Evolutionary conservation across 2,113 vertebrate species (phyloP).

Genomic region (Calonectris borealis): DNA sequence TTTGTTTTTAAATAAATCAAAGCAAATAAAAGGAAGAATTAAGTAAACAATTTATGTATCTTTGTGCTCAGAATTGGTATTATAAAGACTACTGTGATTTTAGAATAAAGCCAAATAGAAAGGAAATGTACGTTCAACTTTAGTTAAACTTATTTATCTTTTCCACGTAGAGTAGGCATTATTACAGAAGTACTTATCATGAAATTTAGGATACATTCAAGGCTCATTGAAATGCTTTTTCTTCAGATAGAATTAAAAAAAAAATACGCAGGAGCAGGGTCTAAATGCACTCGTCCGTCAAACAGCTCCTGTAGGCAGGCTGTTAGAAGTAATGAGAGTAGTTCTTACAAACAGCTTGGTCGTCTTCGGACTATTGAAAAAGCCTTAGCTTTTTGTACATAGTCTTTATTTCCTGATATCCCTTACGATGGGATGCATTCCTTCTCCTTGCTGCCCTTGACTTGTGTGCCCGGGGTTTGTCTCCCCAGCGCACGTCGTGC

Average conservation of each 20-base stretch:
- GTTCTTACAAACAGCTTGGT: background rate
- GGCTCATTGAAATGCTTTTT: background rate
- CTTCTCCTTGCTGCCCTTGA: background rate
- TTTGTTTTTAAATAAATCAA: conserved; percentile 49
- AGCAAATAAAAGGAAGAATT: conserved; percentile 34
- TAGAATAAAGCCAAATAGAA: background rate
- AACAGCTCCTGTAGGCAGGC: background rate
- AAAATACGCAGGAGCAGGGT: background rate
- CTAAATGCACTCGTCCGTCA: background rate
- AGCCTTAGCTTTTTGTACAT: background rate
- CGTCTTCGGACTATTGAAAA: background rate
- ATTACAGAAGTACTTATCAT: background rate
- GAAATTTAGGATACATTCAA: background rate
- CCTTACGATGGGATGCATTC: rapidly evolving
- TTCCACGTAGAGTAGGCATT: background rate
- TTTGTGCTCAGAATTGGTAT: conserved; percentile 4
- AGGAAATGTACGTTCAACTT: background rate
- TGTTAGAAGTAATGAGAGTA: background rate
- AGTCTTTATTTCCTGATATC: background rate
- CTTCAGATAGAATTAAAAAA: background rate
- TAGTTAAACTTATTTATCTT: background rate
- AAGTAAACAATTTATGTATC: background rate
- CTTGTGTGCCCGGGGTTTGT: background rate
- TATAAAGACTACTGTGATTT: background rate
- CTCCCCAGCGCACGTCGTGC: rapidly evolving